Evolutionary conservation across 2,797 vertebrate genomes (phyloP).

Genomic region (Chloroceryle inda): DNA sequence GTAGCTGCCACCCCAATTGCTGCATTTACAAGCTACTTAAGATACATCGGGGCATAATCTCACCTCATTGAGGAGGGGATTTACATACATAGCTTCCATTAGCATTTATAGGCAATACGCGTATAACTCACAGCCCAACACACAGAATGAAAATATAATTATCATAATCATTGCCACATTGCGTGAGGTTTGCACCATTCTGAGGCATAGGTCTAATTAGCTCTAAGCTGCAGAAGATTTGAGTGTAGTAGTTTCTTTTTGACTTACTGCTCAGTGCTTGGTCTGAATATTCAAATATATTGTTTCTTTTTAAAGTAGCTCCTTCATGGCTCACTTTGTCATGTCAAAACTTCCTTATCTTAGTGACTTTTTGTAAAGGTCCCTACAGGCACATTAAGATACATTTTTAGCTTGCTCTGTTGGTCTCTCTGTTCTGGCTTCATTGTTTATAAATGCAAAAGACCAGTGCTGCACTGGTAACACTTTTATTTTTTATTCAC

Average conservation of each 20-base stretch:
- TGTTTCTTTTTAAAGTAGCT: conserved; percentile 77
- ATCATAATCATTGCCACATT: conserved; percentile 77
- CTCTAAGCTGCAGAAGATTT: conserved; percentile 79
- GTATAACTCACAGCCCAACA: conserved; percentile 71
- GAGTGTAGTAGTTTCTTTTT: conserved; percentile 73
- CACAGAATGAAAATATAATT: conserved; percentile 75
- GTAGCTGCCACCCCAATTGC: conserved; percentile 4
- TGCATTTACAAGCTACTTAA: conserved; percentile 65
- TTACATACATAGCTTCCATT: conserved; percentile 64
- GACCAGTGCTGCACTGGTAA: conserved; percentile 49
- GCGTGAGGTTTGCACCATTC: conserved; percentile 62
- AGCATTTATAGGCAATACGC: conserved; percentile 60
- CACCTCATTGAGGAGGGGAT: conserved; percentile 57
- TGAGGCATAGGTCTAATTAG: conserved; percentile 80
- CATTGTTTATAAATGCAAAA: conserved; percentile 74
- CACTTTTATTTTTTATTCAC: conserved; percentile 60
- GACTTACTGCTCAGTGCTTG: conserved; percentile 71
- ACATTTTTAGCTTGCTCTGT: conserved; percentile 77
- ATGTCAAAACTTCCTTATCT: conserved; percentile 74
- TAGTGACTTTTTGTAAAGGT: conserved; percentile 73
- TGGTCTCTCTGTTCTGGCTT: conserved; percentile 73
- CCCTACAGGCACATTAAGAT: conserved; percentile 65
- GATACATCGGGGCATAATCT: conserved; percentile 59
- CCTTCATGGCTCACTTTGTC: conserved; percentile 69
- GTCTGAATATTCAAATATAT: conserved; percentile 77